Conservation (phyloP, 2,113 vertebrate species). For the Oreochromis niloticus region DNA sequence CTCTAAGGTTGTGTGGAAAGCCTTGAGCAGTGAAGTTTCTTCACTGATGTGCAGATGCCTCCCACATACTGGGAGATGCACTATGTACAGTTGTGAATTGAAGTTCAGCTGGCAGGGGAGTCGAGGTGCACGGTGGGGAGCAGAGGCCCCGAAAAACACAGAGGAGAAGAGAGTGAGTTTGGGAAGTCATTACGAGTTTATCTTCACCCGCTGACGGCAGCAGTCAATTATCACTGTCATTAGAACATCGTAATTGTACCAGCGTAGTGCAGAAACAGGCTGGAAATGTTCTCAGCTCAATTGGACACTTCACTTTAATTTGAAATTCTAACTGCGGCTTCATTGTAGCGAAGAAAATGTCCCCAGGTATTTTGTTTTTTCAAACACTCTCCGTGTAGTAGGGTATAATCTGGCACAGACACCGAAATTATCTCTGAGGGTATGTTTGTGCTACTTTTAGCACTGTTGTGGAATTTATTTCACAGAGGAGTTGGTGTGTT, state of each 20-base stretch:
- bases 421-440: neutral
- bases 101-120: neutral
- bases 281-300: neutral
- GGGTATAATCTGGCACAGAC: neutral
- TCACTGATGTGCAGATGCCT: neutral
- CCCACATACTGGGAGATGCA: neutral
- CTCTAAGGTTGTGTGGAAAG: neutral
- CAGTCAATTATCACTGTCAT: constrained; percentile 55
- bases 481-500: neutral
- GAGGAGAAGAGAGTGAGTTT: neutral
- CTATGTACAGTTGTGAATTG: neutral
- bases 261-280: neutral
- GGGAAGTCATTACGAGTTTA: constrained; percentile 35
- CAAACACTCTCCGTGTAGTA: neutral
- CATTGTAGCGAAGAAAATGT: neutral
- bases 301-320: neutral
- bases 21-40: neutral
- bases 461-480: neutral
- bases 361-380: neutral
- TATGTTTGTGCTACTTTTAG: neutral
- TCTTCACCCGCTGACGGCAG: constrained; percentile 44
- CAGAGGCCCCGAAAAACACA: neutral
- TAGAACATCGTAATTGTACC: constrained; percentile 21
- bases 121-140: neutral
- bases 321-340: constrained; percentile 6